A percentile compares a stretch with the other conserved stretches of the same genome.
Conservation (phyloP, 2,888 invertebrate species). For the Eucriotettix oculatus region DNA sequence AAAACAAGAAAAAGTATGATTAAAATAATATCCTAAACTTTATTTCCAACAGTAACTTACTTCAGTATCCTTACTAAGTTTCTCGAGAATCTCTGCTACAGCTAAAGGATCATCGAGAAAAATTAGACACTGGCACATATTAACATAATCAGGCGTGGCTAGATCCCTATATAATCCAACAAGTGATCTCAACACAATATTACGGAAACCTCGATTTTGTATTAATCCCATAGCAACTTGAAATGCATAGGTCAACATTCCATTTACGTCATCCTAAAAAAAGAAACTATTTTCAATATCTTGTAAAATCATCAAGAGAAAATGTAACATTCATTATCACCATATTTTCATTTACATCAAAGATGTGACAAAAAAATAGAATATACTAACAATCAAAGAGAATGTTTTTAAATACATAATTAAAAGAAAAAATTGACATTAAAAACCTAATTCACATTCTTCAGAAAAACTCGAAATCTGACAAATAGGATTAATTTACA, state of each 20-base stretch:
- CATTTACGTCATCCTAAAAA: conserved; percentile 59
- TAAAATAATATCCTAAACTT: neutral
- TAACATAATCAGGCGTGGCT: conserved; percentile 88
- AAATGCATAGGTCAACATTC: conserved; percentile 88
- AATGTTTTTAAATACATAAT: too few species aligned
- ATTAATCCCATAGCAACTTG: conserved; percentile 93
- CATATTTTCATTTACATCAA: too few species aligned
- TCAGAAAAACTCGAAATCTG: too few species aligned
- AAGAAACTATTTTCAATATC: conserved; percentile 1
- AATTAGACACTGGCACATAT: conserved; percentile 95
- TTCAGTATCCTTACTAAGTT: conserved; percentile 60
- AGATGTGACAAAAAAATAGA: too few species aligned
- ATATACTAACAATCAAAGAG: too few species aligned
- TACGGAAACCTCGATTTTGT: conserved; percentile 84
- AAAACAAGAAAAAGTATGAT: neutral
- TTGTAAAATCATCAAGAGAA: neutral
- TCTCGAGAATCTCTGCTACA: conserved; percentile 84
- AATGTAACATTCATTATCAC: neutral
- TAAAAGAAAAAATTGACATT: too few species aligned
- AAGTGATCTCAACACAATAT: conserved; percentile 72
- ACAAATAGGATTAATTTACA: too few species aligned
- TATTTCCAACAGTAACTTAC: conserved; percentile 19
- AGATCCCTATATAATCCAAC: conserved; percentile 81
- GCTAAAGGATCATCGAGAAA: conserved; percentile 87
- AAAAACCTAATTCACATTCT: too few species aligned